A percentile compares a stretch with the other conserved stretches of the same genome.
These are phyloP conservation scores for Bombus pyrosoma DNA, from an alignment of 1,140 invertebrate species.

Conservation along the genomic window DNA sequence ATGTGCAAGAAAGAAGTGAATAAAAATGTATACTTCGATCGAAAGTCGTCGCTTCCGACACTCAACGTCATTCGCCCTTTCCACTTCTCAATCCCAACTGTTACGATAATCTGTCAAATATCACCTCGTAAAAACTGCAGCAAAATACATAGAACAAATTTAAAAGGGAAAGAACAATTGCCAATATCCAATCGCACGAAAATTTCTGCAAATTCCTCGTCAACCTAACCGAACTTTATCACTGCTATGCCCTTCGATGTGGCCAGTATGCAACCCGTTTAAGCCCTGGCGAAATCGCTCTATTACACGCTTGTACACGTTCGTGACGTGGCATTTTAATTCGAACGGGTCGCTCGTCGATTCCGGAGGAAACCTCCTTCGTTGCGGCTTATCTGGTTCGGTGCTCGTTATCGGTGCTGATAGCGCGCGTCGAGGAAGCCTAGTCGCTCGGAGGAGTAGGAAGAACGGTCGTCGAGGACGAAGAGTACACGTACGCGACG, in stretches of 20 bases:
- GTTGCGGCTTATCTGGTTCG: conserved; percentile 33
- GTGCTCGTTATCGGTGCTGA: conserved; percentile 43
- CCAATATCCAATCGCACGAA: no score
- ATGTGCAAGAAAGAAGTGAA: no score
- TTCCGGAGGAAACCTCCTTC: neutral
- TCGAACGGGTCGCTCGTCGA: neutral
- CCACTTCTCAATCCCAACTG: no score
- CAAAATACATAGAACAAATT: no score
- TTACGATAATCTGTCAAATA: no score
- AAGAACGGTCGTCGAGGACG: conserved; percentile 24
- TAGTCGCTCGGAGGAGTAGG: neutral
- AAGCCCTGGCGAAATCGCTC: neutral
- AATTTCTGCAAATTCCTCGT: neutral
- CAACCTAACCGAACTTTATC: neutral
- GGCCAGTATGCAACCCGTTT: no score
- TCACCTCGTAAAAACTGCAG: no score
- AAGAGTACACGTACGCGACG: conserved; percentile 19
- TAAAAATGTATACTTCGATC: no score
- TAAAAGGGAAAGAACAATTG: no score
- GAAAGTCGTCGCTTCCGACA: no score
- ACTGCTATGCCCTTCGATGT: neutral
- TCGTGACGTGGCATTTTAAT: conserved; percentile 15
- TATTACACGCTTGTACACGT: neutral
- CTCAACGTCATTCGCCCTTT: no score
- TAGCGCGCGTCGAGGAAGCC: conserved; percentile 17